Percentiles rank a stretch among this genome's conserved stretches.
Evolutionary conservation across 2,113 vertebrate genomes (phyloP).

Genomic region (Proteles cristata): DNA sequence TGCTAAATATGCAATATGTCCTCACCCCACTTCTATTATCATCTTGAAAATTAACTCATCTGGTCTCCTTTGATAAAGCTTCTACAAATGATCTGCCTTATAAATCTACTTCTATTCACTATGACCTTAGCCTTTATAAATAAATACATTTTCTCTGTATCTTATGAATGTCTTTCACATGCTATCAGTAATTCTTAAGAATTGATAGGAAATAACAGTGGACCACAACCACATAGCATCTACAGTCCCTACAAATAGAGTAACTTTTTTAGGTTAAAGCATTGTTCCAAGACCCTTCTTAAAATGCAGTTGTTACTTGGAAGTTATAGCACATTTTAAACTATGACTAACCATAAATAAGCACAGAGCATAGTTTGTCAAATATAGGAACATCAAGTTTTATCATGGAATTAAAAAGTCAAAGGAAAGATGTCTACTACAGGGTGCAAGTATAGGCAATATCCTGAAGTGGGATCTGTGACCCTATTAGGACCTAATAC

Average conservation of each 20-base stretch:
- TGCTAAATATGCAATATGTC: not conserved
- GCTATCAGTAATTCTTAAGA: not conserved
- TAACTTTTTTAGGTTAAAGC: not conserved
- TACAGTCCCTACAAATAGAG: not conserved
- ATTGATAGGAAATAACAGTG: not conserved
- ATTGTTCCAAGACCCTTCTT: not conserved
- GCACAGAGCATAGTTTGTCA: not conserved
- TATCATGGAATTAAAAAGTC: not conserved
- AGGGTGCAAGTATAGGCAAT: not conserved
- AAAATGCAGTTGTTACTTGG: not conserved
- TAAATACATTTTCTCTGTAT: not conserved
- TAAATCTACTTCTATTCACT: conserved; percentile 7
- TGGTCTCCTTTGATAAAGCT: not conserved
- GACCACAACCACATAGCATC: not conserved
- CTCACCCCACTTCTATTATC: not conserved
- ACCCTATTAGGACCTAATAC: not conserved
- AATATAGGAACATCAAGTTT: not conserved
- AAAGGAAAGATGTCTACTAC: not conserved
- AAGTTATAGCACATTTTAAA: conserved; percentile 44
- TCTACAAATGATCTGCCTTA: not conserved
- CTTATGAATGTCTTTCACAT: not conserved
- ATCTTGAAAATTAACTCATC: conserved; percentile 5
- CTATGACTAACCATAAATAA: not conserved
- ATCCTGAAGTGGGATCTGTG: not conserved
- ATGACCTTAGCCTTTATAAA: conserved; percentile 25